Conservation (phyloP, 2,113 vertebrate genomes). For the Heloderma charlesbogerti region DNA sequence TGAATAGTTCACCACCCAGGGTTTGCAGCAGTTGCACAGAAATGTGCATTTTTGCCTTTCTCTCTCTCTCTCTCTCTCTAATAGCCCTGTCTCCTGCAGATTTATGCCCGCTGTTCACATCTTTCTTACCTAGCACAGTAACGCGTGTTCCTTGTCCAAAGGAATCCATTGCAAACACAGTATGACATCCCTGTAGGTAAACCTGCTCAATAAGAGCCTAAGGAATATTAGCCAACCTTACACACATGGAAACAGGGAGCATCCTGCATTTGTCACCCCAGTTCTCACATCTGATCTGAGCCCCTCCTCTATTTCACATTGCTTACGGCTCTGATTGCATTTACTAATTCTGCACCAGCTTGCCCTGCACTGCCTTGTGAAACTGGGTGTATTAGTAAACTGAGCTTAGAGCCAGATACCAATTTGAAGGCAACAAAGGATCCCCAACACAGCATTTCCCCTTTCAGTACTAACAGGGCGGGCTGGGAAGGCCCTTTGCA, state of each 20-base stretch:
- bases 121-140: constrained; percentile 34
- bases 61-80: no score
- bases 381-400: background rate
- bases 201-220: background rate
- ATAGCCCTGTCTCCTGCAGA: no score
- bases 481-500: background rate
- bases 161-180: constrained; percentile 48
- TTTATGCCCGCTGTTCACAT: background rate
- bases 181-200: background rate
- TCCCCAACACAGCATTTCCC: background rate
- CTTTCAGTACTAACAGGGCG: background rate
- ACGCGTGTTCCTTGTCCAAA: constrained; percentile 60
- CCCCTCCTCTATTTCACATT: no score
- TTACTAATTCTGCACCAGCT: background rate
- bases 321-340: no score
- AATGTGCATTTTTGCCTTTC: background rate
- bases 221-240: background rate
- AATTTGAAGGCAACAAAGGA: no score
- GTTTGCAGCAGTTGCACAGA: background rate
- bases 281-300: background rate
- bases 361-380: background rate
- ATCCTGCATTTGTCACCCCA: no score
- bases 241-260: background rate
- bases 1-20: background rate
- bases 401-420: background rate